Conservation (phyloP, 2,888 invertebrate genomes). For the Punctoribates punctum region DNA sequence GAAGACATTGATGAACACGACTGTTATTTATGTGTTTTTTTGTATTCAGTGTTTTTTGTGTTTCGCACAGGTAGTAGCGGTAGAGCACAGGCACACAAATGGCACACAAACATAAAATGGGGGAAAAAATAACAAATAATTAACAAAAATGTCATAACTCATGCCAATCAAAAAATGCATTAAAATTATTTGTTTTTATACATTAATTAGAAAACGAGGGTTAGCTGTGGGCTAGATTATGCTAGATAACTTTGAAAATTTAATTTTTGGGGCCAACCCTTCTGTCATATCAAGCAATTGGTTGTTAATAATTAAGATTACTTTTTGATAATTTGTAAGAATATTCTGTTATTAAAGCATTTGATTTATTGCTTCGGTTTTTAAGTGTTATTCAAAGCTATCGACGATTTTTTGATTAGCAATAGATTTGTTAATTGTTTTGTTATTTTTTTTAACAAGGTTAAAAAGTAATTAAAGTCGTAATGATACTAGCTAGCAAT, state of each 20-base stretch:
- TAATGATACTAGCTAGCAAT: too few relatives aligned
- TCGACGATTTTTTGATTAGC: neutral
- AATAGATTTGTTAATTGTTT: neutral
- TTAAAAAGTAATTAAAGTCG: neutral
- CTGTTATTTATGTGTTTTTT: constrained; percentile 6
- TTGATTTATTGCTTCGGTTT: neutral
- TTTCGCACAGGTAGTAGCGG: neutral
- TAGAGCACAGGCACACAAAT: neutral
- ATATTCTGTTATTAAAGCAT: too few relatives aligned
- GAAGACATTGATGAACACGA: constrained; percentile 17
- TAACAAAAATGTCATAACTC: neutral
- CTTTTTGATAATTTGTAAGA: too few relatives aligned
- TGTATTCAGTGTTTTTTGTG: too few relatives aligned
- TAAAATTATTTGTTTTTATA: neutral
- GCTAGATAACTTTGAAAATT: too few relatives aligned
- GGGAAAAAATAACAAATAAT: neutral
- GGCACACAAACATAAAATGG: neutral
- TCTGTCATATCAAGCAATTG: too few relatives aligned
- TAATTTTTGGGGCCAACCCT: too few relatives aligned
- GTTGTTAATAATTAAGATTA: too few relatives aligned
- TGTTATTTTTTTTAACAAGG: neutral
- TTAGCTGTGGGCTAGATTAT: too few relatives aligned
- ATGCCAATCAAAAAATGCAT: constrained; percentile 9
- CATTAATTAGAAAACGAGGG: neutral
- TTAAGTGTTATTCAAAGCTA: neutral